Evolutionary conservation across 2,888 invertebrate species (phyloP), one percentile per base, ranked within the genome.

Genomic region (Drosophila flavopinicola): DNA sequence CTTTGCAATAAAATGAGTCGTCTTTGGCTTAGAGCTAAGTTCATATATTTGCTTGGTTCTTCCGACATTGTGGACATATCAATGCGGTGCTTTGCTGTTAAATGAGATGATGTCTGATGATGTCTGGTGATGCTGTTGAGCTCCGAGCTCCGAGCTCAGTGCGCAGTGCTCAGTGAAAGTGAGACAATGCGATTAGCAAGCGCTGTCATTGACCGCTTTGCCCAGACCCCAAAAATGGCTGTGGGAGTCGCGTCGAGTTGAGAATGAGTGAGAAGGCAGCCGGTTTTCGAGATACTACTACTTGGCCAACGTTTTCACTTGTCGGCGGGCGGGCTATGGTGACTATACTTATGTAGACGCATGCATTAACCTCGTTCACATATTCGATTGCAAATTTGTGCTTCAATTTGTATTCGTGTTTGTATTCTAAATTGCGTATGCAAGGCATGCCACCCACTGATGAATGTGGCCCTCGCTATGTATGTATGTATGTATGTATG

Each of bases 351-450:
- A 47, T 64, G 37, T 47, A 47, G 44, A 23, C 39, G 63, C 56
- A 69, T 69, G 52, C 66, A 67, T 67, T 67, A 75, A 77, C 84
- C 85, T 82, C 80, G 80, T 84, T 80, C 82, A 85, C 75, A 71
- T 82, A n/a, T n/a, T 77, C 70, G 66, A 75, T 79, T 79, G 76
- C 63, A 42, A 77, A 67, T 76, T 72, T 35, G 10, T 15, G 10
- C n/a, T n/a, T 65, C 54, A 73, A 58, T 69, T 66, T 57, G 65
- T 64, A 57, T 59, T 67, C 30, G 41, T 61, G n/a, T n/a, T n/a
- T n/a, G n/a, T n/a, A 60, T 60, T 60, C 48, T 41, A 49, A 49
- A 68, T 67, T 73, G 72, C 73, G 69, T 73, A 73, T 73, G 65
- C 73, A 42, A 56, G 58, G 54, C 71, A 60, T 53, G 66, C 13